phyloP scores from a whole-genome alignment of 2,888 invertebrate genomes.

The Apamea monoglypha region DNA sequence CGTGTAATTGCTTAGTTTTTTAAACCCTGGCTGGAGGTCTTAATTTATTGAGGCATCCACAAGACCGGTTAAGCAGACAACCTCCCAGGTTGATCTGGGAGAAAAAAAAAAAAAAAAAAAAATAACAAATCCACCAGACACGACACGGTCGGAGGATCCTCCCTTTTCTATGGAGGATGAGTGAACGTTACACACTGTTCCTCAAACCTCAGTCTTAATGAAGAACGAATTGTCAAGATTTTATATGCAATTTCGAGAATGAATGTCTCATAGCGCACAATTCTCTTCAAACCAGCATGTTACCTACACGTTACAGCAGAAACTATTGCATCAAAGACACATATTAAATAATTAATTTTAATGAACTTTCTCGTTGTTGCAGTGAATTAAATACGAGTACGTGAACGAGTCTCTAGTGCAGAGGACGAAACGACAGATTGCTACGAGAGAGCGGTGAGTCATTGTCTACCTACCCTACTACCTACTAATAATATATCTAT shows the following conservation, averaged over 20 bases:
- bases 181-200: too few species aligned
- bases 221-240: background rate
- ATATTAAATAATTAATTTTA: slow-evolving; percentile 7
- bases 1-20: too few species aligned
- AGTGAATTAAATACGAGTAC: slow-evolving; percentile 89
- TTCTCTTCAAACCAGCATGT: background rate
- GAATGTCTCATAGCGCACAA: background rate
- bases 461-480: slow-evolving; percentile 18
- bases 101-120: too few species aligned
- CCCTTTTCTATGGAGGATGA: too few species aligned
- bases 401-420: slow-evolving; percentile 89
- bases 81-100: too few species aligned
- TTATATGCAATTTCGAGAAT: background rate
- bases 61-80: too few species aligned
- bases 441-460: slow-evolving; percentile 88
- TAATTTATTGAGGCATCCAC: too few species aligned
- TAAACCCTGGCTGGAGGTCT: too few species aligned
- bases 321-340: slow-evolving; percentile 20
- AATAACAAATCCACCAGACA: too few species aligned
- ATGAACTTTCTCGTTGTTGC: slow-evolving; percentile 77
- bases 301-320: background rate
- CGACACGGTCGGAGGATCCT: too few species aligned
- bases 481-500: background rate
- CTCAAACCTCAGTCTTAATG: too few species aligned
- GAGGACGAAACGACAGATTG: slow-evolving; percentile 84